A percentile compares a stretch with the other conserved stretches of the same genome.
Conservation (phyloP, 23 tunicate species). For the Ciona savignyi region DNA sequence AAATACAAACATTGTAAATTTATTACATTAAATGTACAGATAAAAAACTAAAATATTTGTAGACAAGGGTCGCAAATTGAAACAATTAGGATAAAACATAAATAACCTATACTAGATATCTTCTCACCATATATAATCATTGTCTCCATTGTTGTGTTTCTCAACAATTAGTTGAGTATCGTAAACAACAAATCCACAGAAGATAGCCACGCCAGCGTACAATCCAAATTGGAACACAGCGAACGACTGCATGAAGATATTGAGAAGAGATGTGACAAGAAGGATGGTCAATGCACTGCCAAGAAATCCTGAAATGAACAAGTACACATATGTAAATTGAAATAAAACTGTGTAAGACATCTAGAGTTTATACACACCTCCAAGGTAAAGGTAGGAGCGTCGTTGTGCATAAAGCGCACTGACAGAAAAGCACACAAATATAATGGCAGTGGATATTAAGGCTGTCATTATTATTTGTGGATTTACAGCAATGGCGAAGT, state of each 20-base stretch:
- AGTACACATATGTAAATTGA: too few relatives aligned
- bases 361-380: constrained; percentile 86
- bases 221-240: constrained; percentile 54
- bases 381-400: constrained; percentile 71
- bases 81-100: too few relatives aligned
- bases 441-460: constrained; percentile 49
- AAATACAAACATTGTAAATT: background rate
- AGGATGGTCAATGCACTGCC: constrained; percentile 50
- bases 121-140: constrained; percentile 82
- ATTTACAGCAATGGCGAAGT: constrained; percentile 63
- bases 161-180: constrained; percentile 95
- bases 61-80: background rate
- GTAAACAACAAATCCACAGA: constrained; percentile 84
- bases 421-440: constrained; percentile 75
- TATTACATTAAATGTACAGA: too few relatives aligned
- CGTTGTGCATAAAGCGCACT: constrained; percentile 80
- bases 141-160: constrained; percentile 76
- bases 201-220: constrained; percentile 57
- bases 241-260: constrained; percentile 57
- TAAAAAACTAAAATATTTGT: background rate
- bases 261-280: constrained; percentile 37
- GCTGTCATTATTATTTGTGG: constrained; percentile 90
- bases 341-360: too few relatives aligned
- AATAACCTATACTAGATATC: background rate
- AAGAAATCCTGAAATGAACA: constrained; percentile 61